These are phyloP conservation scores for Eutrigla gurnardus DNA, from an alignment of 2,797 vertebrate species.

Conservation along the genomic window DNA sequence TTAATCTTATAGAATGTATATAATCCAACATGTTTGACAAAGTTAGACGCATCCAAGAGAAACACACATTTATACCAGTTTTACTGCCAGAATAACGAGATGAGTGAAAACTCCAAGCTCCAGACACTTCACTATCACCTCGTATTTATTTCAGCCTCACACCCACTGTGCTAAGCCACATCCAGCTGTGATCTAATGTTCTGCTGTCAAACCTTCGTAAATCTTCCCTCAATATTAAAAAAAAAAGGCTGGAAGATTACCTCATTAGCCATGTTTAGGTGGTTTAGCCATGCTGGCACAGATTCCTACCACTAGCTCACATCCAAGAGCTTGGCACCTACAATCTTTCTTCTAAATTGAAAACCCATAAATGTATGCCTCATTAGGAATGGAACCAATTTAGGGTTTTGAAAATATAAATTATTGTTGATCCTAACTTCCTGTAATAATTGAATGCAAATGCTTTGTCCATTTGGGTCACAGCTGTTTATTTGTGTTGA, in stretches of 20 bases:
- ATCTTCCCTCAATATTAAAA: slow-evolving; percentile 52
- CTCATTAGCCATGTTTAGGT: slow-evolving; percentile 47
- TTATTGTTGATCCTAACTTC: background rate
- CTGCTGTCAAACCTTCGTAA: slow-evolving; percentile 57
- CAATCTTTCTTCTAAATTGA: slow-evolving; percentile 26
- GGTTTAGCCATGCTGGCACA: slow-evolving; percentile 40
- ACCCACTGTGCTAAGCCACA: slow-evolving; percentile 35
- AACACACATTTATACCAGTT: background rate
- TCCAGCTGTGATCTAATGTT: slow-evolving; percentile 64
- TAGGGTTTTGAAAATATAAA: slow-evolving; percentile 14
- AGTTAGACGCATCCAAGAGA: background rate
- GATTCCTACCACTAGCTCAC: slow-evolving; percentile 25
- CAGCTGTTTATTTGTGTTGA: background rate
- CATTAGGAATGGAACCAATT: slow-evolving; percentile 16
- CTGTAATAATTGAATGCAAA: background rate
- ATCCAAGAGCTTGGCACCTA: slow-evolving; percentile 44
- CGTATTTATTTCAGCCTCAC: slow-evolving; percentile 45
- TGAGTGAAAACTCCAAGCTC: slow-evolving; percentile 25
- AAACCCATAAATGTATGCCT: slow-evolving; percentile 25
- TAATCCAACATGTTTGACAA: background rate
- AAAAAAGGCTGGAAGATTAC: slow-evolving; percentile 39
- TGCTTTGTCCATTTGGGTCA: background rate
- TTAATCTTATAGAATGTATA: slow-evolving; percentile 14
- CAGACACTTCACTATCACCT: slow-evolving; percentile 37
- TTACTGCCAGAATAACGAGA: slow-evolving; percentile 32